Conservation (phyloP, 2,113 vertebrate genomes). For the Gyps fulvus region DNA sequence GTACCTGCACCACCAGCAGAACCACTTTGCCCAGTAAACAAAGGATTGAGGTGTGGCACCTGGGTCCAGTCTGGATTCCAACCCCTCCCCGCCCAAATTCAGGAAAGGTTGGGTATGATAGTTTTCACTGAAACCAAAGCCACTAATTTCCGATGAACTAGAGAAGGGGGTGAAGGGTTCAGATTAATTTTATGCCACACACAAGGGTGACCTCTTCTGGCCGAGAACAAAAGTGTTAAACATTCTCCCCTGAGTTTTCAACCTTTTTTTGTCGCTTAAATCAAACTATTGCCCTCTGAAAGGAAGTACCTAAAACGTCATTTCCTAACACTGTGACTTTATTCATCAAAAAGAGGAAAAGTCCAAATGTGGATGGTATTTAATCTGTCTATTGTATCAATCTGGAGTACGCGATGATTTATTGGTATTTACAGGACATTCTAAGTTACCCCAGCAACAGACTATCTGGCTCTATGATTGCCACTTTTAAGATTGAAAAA, state of each 20-base stretch:
- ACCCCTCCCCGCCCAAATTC: not conserved
- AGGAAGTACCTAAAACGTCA: not conserved
- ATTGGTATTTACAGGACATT: not conserved
- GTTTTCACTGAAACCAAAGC: not conserved
- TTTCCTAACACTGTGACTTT: not conserved
- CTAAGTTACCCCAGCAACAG: not conserved
- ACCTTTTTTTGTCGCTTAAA: not conserved
- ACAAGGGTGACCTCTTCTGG: constrained; percentile 53
- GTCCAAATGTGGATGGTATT: not conserved
- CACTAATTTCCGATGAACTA: not conserved
- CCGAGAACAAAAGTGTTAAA: not conserved
- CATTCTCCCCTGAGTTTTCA: not conserved
- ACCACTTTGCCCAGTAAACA: not conserved
- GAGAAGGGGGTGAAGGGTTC: not conserved
- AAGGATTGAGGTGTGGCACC: not conserved
- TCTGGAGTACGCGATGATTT: not conserved
- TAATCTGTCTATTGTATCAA: not conserved
- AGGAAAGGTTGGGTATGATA: not conserved
- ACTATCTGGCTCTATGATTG: not conserved
- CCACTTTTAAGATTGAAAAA: not conserved
- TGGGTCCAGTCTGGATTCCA: not conserved
- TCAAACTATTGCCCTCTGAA: not conserved
- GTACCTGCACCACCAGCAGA: not conserved
- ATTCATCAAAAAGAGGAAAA: not conserved
- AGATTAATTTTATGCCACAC: not conserved